phyloP scores from a whole-genome alignment of 2,888 invertebrate genomes.

The Deilephila porcellus region DNA sequence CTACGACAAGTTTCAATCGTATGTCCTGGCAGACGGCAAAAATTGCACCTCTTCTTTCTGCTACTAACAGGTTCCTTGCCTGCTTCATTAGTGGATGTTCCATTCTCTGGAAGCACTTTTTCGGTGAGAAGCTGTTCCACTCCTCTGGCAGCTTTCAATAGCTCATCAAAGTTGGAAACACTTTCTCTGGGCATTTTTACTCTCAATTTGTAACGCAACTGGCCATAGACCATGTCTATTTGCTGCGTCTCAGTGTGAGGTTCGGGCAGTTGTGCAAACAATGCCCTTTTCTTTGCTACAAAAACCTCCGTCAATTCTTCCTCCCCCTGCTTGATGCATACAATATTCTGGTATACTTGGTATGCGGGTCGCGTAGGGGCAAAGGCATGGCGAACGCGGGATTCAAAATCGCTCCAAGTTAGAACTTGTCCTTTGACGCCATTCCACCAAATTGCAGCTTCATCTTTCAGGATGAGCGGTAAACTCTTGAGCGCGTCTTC shows the following conservation, averaged over 20 bases:
- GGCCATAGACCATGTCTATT: constrained; percentile 37
- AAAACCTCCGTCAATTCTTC: constrained; percentile 35
- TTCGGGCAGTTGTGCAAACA: constrained; percentile 33
- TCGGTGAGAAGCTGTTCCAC: background rate
- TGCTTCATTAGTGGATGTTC: background rate
- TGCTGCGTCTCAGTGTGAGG: constrained; percentile 37
- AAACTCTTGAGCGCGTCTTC: no score
- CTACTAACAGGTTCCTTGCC: background rate
- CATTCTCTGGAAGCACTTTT: background rate
- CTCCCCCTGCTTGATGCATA: background rate
- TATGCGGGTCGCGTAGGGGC: background rate
- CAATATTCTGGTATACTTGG: background rate
- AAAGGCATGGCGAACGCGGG: constrained; percentile 19
- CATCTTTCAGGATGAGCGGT: constrained; percentile 11
- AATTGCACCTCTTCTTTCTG: constrained; percentile 1
- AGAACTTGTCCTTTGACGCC: constrained; percentile 18
- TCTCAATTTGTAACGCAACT: constrained; percentile 29
- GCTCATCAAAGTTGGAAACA: background rate
- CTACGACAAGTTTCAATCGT: no score
- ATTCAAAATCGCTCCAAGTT: constrained; percentile 22
- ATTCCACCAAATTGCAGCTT: constrained; percentile 31
- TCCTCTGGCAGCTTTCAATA: constrained; percentile 5
- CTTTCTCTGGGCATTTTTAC: constrained; percentile 4
- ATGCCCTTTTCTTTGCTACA: constrained; percentile 36
- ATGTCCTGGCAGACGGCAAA: background rate